These are phyloP conservation scores for Drosophila arawakana DNA, from an alignment of 1,140 invertebrate species.

Conservation along the genomic window DNA sequence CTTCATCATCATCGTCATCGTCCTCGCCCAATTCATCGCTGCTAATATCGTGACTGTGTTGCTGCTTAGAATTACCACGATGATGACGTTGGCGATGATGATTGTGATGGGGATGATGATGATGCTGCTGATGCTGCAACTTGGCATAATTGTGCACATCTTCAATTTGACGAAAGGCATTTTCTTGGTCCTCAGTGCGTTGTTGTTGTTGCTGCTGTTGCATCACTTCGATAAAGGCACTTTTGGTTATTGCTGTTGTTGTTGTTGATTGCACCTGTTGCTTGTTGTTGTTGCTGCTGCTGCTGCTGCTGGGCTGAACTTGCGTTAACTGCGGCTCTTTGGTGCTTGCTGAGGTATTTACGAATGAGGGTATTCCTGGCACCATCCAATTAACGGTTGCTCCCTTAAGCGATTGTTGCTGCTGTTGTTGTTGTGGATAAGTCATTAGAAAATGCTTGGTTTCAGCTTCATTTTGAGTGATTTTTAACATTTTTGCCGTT, in stretches of 20 bases:
- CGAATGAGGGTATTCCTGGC: slow-evolving; percentile 14
- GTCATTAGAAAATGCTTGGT: slow-evolving; percentile 37
- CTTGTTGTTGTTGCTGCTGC: slow-evolving; percentile 24
- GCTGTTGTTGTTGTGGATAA: slow-evolving; percentile 18
- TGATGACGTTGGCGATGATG: slow-evolving; percentile 13
- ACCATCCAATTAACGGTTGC: slow-evolving; percentile 23
- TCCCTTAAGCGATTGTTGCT: slow-evolving; percentile 18
- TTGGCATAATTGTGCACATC: slow-evolving; percentile 84
- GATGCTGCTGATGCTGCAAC: slow-evolving; percentile 51
- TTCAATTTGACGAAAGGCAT: slow-evolving; percentile 83
- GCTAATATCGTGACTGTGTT: slow-evolving; percentile 51
- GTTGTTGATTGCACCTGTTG: slow-evolving; percentile 23
- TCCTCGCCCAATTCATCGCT: slow-evolving; percentile 52
- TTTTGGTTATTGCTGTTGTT: slow-evolving; percentile 43
- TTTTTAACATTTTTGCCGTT: slow-evolving; percentile 49
- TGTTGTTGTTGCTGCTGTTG: slow-evolving; percentile 42
- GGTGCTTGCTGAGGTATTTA: slow-evolving; percentile 52
- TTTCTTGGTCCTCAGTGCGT: slow-evolving; percentile 81
- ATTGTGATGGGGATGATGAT: slow-evolving; percentile 9
- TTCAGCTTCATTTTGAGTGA: slow-evolving; percentile 41
- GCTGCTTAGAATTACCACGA: neutral
- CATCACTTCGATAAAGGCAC: slow-evolving; percentile 59
- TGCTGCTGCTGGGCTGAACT: slow-evolving; percentile 25
- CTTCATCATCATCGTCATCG: slow-evolving; percentile 50
- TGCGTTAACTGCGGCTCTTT: slow-evolving; percentile 46